phyloP scores from a whole-genome alignment of 2,797 vertebrate genomes.

The Neomorphus geoffroyi region DNA sequence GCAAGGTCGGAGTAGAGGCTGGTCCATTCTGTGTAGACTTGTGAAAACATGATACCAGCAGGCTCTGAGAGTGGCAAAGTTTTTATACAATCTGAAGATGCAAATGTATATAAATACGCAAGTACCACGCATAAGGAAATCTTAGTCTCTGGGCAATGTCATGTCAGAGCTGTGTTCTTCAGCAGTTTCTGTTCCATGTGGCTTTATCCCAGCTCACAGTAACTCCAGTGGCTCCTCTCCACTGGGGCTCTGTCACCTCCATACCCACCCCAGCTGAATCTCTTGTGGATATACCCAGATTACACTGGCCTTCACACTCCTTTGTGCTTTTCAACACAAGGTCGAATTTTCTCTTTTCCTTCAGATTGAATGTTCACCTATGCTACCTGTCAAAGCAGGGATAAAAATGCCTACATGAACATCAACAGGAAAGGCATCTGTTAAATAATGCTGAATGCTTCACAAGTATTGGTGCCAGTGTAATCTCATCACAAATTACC shows the following conservation, averaged over 20 bases:
- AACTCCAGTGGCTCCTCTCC: background rate
- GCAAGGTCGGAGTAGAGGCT: background rate
- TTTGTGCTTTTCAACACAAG: background rate
- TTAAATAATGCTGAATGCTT: background rate
- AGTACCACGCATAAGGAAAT: background rate
- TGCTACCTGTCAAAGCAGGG: background rate
- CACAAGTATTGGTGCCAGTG: background rate
- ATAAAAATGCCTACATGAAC: background rate
- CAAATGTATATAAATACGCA: background rate
- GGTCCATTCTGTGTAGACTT: background rate
- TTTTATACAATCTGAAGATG: background rate
- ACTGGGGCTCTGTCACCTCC: background rate
- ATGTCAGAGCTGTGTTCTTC: background rate
- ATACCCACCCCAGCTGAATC: background rate
- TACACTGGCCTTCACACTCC: background rate
- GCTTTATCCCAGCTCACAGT: background rate
- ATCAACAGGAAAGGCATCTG: background rate
- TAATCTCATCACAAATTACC: slow-evolving; percentile 34
- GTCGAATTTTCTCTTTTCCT: background rate
- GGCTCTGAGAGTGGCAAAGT: background rate
- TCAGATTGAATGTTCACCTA: background rate
- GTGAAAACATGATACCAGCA: background rate
- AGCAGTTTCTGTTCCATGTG: background rate
- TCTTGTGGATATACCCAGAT: rapidly evolving
- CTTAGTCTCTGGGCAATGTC: rapidly evolving